phyloP scores from a whole-genome alignment of 2,797 vertebrate species.

The Cyprinella venusta region DNA sequence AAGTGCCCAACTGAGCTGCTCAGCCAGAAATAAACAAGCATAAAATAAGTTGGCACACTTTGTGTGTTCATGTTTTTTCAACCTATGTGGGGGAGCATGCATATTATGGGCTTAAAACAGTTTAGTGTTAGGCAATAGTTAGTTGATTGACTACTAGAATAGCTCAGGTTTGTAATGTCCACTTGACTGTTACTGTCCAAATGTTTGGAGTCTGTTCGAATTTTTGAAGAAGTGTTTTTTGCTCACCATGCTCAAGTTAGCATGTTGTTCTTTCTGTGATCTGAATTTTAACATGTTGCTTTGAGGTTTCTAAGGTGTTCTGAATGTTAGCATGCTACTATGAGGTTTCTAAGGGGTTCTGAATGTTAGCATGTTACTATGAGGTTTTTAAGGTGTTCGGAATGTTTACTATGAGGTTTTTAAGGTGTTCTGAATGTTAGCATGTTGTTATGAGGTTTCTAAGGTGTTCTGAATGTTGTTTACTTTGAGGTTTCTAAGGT shows the following conservation, averaged over 20 bases:
- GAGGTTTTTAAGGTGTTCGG: too few species aligned
- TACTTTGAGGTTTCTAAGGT: too few species aligned
- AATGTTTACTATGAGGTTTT: too few species aligned
- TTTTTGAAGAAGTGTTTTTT: not conserved
- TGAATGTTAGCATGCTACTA: too few species aligned
- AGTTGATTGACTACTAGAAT: not conserved
- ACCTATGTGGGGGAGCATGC: not conserved
- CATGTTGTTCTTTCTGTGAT: not conserved
- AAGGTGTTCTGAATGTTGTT: too few species aligned
- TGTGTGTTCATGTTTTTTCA: not conserved
- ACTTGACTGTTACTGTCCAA: not conserved
- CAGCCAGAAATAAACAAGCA: not conserved
- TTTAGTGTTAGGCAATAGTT: not conserved
- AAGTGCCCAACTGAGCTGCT: slow-evolving; percentile 8
- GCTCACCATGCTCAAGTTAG: not conserved
- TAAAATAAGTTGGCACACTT: not conserved
- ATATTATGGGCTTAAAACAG: not conserved
- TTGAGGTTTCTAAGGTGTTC: not conserved
- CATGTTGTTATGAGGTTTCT: too few species aligned
- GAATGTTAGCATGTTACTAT: too few species aligned
- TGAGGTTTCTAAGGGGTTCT: too few species aligned
- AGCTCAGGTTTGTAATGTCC: not conserved
- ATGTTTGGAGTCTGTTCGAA: not conserved
- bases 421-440: too few species aligned
- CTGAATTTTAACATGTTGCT: not conserved